Conservation (phyloP, 1,140 invertebrate species). For the Calycopis cecrops region DNA sequence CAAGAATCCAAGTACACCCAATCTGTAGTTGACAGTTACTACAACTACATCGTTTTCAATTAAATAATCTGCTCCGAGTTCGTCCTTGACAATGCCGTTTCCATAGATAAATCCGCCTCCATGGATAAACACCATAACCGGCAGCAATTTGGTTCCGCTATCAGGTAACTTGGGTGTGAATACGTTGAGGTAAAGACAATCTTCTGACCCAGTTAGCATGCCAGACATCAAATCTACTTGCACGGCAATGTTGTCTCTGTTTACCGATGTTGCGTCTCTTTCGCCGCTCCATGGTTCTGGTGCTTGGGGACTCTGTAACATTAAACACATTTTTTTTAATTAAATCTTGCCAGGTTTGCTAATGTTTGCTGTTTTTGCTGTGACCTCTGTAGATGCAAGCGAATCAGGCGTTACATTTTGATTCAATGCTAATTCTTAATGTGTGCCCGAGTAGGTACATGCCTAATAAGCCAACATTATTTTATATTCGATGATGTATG, state of each 20-base stretch:
- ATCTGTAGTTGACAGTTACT: constrained; percentile 77
- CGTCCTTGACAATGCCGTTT: constrained; percentile 50
- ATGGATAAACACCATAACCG: constrained; percentile 84
- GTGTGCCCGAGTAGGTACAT: too few relatives aligned
- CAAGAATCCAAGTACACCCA: constrained; percentile 74
- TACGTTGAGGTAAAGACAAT: constrained; percentile 48
- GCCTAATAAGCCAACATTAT: too few relatives aligned
- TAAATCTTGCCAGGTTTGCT: too few relatives aligned
- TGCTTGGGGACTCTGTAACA: constrained; percentile 30
- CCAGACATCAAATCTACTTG: constrained; percentile 22
- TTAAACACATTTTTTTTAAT: neutral
- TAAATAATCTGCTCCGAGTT: constrained; percentile 62
- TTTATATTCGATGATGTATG: too few relatives aligned
- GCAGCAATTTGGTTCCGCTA: constrained; percentile 41
- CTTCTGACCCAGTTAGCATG: constrained; percentile 35
- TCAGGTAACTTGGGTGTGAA: constrained; percentile 33
- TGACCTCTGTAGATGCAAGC: too few relatives aligned
- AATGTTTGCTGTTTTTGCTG: too few relatives aligned
- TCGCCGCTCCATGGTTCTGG: constrained; percentile 35
- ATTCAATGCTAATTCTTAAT: too few relatives aligned
- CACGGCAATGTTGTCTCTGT: constrained; percentile 21
- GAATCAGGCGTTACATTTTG: too few relatives aligned
- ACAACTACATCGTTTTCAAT: constrained; percentile 74
- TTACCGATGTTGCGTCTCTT: constrained; percentile 33
- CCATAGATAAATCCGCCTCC: constrained; percentile 80